Evolutionary conservation across 2,797 vertebrate species (phyloP).

Genomic region (Chromis chromis): DNA sequence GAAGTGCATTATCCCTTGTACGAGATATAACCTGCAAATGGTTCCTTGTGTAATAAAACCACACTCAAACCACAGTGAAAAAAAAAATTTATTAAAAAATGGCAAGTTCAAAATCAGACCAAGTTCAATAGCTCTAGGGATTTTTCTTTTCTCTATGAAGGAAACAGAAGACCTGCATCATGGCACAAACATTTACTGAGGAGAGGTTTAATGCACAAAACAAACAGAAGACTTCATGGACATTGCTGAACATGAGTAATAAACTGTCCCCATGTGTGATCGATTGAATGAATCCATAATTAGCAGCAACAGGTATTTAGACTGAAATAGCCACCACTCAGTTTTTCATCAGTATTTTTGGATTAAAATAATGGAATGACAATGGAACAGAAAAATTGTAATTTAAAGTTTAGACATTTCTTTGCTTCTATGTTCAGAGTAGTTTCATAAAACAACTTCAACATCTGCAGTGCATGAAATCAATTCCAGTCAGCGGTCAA

Average conservation of each 20-base stretch:
- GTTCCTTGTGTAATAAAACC: conserved; percentile 18
- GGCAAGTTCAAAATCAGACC: conserved; percentile 72
- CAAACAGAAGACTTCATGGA: conserved; percentile 39
- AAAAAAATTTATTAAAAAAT: conserved; percentile 65
- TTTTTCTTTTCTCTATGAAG: conserved; percentile 55
- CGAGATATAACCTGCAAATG: background rate
- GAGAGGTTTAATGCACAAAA: conserved; percentile 46
- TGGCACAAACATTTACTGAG: conserved; percentile 61
- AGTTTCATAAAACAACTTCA: conserved; percentile 40
- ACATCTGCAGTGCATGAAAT: conserved; percentile 60
- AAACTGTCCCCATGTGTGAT: conserved; percentile 48
- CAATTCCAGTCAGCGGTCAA: conserved; percentile 61
- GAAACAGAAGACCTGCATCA: conserved; percentile 65
- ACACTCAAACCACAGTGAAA: conserved; percentile 48
- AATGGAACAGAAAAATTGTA: conserved; percentile 28
- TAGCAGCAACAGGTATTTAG: conserved; percentile 76
- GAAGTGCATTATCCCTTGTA: background rate
- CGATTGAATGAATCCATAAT: conserved; percentile 58
- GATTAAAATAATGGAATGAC: conserved; percentile 48
- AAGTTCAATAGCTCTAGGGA: conserved; percentile 73
- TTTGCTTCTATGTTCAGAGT: conserved; percentile 56
- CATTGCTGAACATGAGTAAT: conserved; percentile 25
- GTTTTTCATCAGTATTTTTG: conserved; percentile 47
- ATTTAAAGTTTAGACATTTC: conserved; percentile 28
- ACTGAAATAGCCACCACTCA: conserved; percentile 49